Evolutionary conservation across 53 echinoderm and acorn worm species (phyloP).

Genomic region (Mesocentrotus franciscanus): DNA sequence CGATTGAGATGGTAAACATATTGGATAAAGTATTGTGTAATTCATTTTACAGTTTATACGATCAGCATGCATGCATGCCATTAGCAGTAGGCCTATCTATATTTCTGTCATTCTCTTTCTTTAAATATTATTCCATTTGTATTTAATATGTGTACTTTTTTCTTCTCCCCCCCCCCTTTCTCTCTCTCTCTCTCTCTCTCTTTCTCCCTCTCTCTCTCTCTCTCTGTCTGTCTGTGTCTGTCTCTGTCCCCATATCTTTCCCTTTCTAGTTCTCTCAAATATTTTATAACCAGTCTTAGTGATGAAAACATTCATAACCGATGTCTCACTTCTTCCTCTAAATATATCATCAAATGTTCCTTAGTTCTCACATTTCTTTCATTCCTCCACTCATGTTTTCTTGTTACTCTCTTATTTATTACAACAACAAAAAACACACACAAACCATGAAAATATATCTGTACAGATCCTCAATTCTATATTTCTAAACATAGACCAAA

Average conservation of each 20-base stretch:
- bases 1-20: too few species aligned
- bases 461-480: constrained; percentile 51
- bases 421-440: not conserved
- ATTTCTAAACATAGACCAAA: constrained; percentile 54
- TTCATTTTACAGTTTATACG: too few species aligned
- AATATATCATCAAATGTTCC: too few species aligned
- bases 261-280: not conserved
- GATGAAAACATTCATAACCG: too few species aligned
- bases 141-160: not conserved
- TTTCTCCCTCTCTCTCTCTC: not conserved
- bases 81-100: not conserved
- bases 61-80: not conserved
- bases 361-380: not conserved
- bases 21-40: too few species aligned
- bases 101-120: not conserved
- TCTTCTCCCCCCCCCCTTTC: not conserved
- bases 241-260: not conserved
- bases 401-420: not conserved
- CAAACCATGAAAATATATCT: not conserved
- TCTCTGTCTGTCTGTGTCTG: not conserved
- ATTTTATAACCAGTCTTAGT: not conserved
- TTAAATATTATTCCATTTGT: too few species aligned
- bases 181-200: not conserved
- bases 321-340: too few species aligned
- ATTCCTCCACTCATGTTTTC: not conserved